Conservation (phyloP, 2,888 invertebrate species). For the Perithous albicinctus region DNA sequence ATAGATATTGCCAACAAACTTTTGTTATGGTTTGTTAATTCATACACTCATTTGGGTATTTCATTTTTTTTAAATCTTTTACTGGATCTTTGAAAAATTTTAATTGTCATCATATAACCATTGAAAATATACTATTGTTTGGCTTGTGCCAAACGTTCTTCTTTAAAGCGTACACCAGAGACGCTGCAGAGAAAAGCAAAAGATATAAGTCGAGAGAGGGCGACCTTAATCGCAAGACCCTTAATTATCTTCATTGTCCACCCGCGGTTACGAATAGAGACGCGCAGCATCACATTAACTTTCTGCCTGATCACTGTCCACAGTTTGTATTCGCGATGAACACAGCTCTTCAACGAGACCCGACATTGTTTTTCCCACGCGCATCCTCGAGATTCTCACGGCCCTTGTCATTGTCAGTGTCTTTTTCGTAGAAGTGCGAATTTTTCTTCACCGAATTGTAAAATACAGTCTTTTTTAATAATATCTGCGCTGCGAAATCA, state of each 20-base stretch:
- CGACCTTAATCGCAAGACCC: constrained; percentile 65
- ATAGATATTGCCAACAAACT: not conserved
- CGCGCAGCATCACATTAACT: constrained; percentile 57
- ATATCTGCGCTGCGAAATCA: not conserved
- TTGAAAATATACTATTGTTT: constrained; percentile 42
- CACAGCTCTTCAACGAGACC: constrained; percentile 21
- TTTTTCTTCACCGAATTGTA: not conserved
- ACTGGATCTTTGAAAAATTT: constrained; percentile 47
- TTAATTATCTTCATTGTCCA: constrained; percentile 72
- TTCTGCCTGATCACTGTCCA: constrained; percentile 69
- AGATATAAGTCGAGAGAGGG: constrained; percentile 37
- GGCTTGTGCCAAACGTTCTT: no score
- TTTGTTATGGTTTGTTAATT: not conserved
- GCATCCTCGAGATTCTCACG: constrained; percentile 50
- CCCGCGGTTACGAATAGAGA: constrained; percentile 64
- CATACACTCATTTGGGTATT: constrained; percentile 22
- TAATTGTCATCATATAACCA: constrained; percentile 54
- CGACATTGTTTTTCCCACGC: constrained; percentile 20
- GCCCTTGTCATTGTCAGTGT: not conserved
- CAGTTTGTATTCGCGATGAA: constrained; percentile 30
- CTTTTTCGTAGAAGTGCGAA: not conserved
- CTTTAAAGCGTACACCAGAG: not conserved
- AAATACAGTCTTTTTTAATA: not conserved
- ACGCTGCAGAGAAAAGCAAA: constrained; percentile 35
- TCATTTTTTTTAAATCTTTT: constrained; percentile 2